phyloP scores from a whole-genome alignment of 2,888 invertebrate species.

The Temnothorax ravouxi region DNA sequence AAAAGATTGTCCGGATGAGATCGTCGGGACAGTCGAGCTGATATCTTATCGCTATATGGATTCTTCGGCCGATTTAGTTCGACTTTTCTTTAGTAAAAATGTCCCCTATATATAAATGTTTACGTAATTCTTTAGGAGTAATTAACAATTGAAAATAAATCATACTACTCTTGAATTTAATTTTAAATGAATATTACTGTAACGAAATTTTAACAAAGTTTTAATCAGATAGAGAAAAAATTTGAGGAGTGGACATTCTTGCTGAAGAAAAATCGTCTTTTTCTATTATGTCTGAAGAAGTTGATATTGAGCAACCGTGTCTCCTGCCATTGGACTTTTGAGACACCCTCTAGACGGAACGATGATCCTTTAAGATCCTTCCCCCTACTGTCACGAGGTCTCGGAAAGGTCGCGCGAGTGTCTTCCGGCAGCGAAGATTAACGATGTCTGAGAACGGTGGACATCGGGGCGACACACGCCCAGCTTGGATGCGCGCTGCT shows the following conservation, averaged over 20 bases:
- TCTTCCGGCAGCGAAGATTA: constrained; percentile 52
- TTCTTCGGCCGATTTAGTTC: not conserved
- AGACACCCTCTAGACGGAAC: constrained; percentile 31
- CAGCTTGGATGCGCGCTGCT: not conserved
- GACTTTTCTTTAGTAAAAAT: not conserved
- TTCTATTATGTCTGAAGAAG: not conserved
- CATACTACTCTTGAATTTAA: not conserved
- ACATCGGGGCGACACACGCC: constrained; percentile 32
- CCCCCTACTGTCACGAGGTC: constrained; percentile 35
- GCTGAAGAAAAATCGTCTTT: not conserved
- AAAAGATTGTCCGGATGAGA: not conserved
- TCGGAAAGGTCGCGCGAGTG: constrained; percentile 45
- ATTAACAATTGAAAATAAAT: not conserved
- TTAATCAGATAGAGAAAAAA: not conserved
- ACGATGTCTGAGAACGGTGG: constrained; percentile 43
- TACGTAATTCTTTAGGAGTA: not conserved
- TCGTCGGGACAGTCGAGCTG: not conserved
- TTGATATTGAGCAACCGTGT: not conserved
- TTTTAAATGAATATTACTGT: not conserved
- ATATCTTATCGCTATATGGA: not conserved
- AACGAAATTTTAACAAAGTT: not conserved
- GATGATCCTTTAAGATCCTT: constrained; percentile 41
- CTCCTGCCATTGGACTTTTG: not conserved
- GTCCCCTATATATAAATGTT: too few species aligned
- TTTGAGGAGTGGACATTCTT: not conserved